These are phyloP conservation scores for Apodemus sylvaticus DNA, from an alignment of 2,113 vertebrate genomes.

Conservation along the genomic window DNA sequence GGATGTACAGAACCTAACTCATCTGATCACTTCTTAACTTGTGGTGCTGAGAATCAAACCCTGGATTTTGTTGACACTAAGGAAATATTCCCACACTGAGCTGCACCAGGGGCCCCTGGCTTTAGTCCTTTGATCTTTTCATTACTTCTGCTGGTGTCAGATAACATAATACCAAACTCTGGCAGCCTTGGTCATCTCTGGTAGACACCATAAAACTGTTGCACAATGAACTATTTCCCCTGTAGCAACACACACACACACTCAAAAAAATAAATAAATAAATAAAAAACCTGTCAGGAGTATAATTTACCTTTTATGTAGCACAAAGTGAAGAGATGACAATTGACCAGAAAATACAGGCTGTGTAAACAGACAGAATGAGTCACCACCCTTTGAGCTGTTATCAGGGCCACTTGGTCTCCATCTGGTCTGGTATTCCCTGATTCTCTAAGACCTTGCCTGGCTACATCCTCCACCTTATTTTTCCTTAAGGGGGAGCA, in stretches of 20 bases:
- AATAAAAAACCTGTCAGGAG: constrained; percentile 27
- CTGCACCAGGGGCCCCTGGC: not conserved
- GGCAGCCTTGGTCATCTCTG: not conserved
- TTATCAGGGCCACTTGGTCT: constrained; percentile 53
- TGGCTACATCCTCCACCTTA: not conserved
- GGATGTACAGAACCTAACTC: not conserved
- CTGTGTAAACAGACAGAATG: constrained; percentile 67
- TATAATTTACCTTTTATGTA: constrained; percentile 47
- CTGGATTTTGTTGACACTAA: not conserved
- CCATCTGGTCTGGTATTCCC: constrained; percentile 53
- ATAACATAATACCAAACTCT: not conserved
- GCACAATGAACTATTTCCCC: not conserved
- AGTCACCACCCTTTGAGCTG: constrained; percentile 56
- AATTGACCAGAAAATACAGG: constrained; percentile 65
- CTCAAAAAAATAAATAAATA: constrained; percentile 74
- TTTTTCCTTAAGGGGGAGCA: constrained; percentile 50
- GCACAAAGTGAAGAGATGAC: constrained; percentile 42
- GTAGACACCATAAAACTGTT: constrained; percentile 5
- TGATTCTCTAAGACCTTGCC: not conserved
- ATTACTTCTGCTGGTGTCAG: not conserved
- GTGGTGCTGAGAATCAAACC: not conserved
- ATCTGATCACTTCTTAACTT: not conserved
- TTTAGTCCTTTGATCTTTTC: constrained; percentile 3
- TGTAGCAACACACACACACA: not conserved
- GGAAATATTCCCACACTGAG: not conserved